These are phyloP conservation scores for Teinopalpus imperialis DNA, from an alignment of 2,888 invertebrate genomes.

Conservation along the genomic window DNA sequence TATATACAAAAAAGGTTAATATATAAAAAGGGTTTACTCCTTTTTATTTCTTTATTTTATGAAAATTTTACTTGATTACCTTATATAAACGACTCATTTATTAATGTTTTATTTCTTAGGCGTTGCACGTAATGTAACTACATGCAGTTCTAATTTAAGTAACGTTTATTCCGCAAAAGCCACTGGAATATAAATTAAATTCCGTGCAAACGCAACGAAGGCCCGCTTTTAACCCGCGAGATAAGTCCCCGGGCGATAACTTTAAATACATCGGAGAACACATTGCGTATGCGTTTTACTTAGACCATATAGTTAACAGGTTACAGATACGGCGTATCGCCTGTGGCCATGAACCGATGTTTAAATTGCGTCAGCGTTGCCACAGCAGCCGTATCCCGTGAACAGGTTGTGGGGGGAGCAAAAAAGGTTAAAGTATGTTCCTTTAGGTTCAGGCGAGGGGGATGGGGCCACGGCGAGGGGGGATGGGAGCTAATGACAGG, in stretches of 20 bases:
- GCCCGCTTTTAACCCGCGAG: constrained; percentile 25
- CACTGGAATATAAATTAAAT: constrained; percentile 14
- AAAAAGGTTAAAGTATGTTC: constrained; percentile 80
- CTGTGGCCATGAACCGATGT: constrained; percentile 77
- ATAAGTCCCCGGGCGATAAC: constrained; percentile 41
- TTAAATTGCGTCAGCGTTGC: constrained; percentile 67
- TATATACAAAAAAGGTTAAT: too few species aligned
- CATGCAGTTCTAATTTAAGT: constrained; percentile 5
- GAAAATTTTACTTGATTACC: too few species aligned
- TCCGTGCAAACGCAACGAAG: constrained; percentile 15
- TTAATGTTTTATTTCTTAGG: too few species aligned
- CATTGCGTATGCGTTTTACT: constrained; percentile 61
- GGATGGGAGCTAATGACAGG: constrained; percentile 73
- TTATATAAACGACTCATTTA: too few species aligned
- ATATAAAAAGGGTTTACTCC: too few species aligned
- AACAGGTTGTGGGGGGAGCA: constrained; percentile 79
- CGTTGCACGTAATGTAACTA: too few species aligned
- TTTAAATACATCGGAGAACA: constrained; percentile 52
- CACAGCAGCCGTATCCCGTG: constrained; percentile 68
- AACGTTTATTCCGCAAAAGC: constrained; percentile 3
- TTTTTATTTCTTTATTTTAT: too few species aligned
- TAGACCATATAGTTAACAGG: constrained; percentile 50
- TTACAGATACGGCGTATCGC: constrained; percentile 70
- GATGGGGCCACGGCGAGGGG: constrained; percentile 36
- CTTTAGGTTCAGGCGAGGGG: constrained; percentile 37